These are phyloP conservation scores for Lepus timidus DNA, from an alignment of 2,113 vertebrate species.

Conservation along the genomic window DNA sequence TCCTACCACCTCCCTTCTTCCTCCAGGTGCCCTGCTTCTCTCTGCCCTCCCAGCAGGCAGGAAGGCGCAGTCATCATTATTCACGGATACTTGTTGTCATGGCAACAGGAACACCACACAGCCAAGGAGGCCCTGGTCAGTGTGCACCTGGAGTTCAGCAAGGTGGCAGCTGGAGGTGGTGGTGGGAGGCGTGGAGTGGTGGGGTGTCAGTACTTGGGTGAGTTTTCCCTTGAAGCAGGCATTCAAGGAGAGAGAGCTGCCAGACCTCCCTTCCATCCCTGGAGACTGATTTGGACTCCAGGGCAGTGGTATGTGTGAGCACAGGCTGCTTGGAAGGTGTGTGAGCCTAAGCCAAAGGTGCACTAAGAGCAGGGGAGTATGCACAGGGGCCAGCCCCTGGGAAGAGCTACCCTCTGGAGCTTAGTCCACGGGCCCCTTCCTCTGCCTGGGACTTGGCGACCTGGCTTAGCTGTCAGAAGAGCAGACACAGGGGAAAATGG, in stretches of 20 bases:
- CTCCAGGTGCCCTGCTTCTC: background rate
- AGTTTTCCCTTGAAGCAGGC: background rate
- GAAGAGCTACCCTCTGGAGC: background rate
- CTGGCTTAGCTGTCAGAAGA: background rate
- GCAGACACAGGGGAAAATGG: background rate
- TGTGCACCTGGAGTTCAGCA: constrained; percentile 51
- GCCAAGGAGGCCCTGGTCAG: background rate
- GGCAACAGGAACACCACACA: constrained; percentile 67
- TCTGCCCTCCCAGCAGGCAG: constrained; percentile 52
- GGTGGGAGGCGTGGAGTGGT: fast-evolving
- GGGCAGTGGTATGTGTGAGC: background rate
- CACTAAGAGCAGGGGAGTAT: background rate
- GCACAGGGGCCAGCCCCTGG: background rate
- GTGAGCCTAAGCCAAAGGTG: background rate
- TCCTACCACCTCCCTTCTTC: background rate
- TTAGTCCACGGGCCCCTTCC: background rate
- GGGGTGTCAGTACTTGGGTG: background rate
- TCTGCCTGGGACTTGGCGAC: background rate
- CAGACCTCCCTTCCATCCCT: background rate
- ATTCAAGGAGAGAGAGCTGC: background rate
- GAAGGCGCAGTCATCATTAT: constrained; percentile 39
- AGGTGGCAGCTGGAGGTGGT: background rate
- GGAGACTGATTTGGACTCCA: background rate
- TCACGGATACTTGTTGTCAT: constrained; percentile 63
- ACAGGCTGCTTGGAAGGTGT: background rate